Base-by-base conservation (phyloP, 1,140 invertebrate species). In the Tenebrio molitor region DNA sequence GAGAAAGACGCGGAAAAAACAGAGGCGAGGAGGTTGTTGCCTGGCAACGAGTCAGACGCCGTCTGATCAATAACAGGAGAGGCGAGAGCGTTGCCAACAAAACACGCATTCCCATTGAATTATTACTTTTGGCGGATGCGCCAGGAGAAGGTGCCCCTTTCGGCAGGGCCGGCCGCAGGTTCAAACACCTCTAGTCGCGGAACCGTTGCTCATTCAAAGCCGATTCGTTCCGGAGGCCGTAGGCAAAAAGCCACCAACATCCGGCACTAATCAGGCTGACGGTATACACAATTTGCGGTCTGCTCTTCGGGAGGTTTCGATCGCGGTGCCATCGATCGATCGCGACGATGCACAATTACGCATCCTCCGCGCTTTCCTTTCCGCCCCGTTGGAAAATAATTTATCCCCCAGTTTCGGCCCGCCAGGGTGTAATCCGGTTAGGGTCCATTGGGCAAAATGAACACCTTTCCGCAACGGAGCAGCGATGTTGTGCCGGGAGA, bases 21-120 rank as follows among this genome's bases (percentile, higher is more conserved):
- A 69, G 23, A 25, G 65, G 34, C 44, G 50, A 64, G 63, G 41
- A 70, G 64, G 62, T 14, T 19, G 74, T 76, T 69, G 71, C 74
- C 46, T 73, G 64, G 74, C 74, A 69, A 76, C 74, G 58, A 50
- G 29, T 71, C 74, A 76, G 74, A 76, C 74, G 74, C 74, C 74
- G 73, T 74, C 68, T 76, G 74, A 76, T 76, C 74, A 72, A 76
- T 76, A 76, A 67, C 69, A 71, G 66, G 34, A 69, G 65, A 66
- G 50, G 36, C 64, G n/a, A 39, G 62, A 73, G 72, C 58, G 34
- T 65, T 72, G 64, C 63, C 70, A 72, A 29, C 50, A 50, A 65
- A 23, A 72, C 46, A 72, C 25, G 50, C 21, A 58, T 34, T 58
- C 25, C 50, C 62, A 69, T 67, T 75, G 68, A 75, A 75, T 75